These are phyloP conservation scores for Spodoptera picta DNA, from an alignment of 2,888 invertebrate genomes.

Conservation along the genomic window DNA sequence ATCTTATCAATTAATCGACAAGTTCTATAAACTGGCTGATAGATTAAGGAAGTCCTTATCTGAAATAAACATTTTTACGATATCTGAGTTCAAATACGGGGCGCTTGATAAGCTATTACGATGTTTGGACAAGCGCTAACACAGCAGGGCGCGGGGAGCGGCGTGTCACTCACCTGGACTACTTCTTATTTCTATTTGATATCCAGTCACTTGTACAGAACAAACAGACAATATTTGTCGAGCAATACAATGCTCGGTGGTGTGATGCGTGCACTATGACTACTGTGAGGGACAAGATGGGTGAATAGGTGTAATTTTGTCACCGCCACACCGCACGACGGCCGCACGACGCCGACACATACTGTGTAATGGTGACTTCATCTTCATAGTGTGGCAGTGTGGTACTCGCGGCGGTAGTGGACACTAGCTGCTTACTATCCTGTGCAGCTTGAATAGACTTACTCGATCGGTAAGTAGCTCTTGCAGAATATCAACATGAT, in stretches of 20 bases:
- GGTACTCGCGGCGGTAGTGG: too few relatives aligned
- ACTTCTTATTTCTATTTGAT: constrained; percentile 33
- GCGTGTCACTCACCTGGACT: constrained; percentile 32
- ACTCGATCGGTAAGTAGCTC: too few relatives aligned
- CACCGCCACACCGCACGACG: too few relatives aligned
- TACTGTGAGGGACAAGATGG: constrained; percentile 4
- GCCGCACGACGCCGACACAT: too few relatives aligned
- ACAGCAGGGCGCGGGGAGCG: constrained; percentile 7
- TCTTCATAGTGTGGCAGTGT: too few relatives aligned
- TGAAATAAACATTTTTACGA: constrained; percentile 29
- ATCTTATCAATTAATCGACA: constrained; percentile 9
- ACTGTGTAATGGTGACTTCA: too few relatives aligned
- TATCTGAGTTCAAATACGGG: constrained; percentile 30
- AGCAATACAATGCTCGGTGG: constrained; percentile 19
- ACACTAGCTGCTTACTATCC: too few relatives aligned
- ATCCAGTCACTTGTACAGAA: constrained; percentile 30
- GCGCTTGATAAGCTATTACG: constrained; percentile 22
- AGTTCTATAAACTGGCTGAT: constrained; percentile 4
- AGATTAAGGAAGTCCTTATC: constrained; percentile 24
- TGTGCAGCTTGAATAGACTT: too few relatives aligned
- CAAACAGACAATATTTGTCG: constrained; percentile 23
- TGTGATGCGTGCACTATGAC: background rate
- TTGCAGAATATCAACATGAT: too few relatives aligned
- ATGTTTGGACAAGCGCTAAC: constrained; percentile 32
- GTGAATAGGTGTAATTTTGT: background rate